These are phyloP conservation scores for Cettia cetti DNA, from an alignment of 2,113 vertebrate genomes.

Conservation along the genomic window DNA sequence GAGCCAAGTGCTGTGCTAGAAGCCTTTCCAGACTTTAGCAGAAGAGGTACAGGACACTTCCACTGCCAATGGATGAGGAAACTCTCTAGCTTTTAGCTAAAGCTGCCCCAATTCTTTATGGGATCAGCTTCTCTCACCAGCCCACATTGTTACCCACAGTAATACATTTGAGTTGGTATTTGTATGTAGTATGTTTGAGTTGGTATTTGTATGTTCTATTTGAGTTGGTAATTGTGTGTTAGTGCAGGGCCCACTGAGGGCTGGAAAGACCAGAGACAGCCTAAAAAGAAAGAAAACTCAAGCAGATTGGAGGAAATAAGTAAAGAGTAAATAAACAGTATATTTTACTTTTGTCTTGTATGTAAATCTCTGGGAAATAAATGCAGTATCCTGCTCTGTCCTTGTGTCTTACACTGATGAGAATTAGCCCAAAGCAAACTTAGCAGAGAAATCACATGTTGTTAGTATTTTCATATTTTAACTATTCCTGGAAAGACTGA, in stretches of 20 bases:
- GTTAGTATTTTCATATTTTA: conserved; percentile 65
- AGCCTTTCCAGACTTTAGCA: background rate
- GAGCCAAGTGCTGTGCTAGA: background rate
- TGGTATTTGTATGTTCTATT: background rate
- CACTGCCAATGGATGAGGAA: background rate
- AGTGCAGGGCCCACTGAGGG: background rate
- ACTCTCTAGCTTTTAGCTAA: background rate
- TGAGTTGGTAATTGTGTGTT: background rate
- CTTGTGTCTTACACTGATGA: conserved; percentile 52
- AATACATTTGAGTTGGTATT: background rate
- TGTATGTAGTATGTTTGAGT: background rate
- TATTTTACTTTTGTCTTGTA: background rate
- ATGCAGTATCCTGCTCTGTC: conserved; percentile 7
- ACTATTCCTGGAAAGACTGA: conserved; percentile 56
- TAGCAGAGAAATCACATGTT: conserved; percentile 66
- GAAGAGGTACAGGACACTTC: background rate
- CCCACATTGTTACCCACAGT: background rate
- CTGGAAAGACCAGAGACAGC: background rate
- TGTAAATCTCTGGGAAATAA: conserved; percentile 27
- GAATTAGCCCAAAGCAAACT: conserved; percentile 69
- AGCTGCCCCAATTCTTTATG: background rate
- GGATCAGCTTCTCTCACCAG: background rate
- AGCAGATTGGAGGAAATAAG: background rate
- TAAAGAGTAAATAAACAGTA: background rate
- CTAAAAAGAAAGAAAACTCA: background rate